Evolutionary conservation across 1,140 invertebrate species (phyloP).

Genomic region (Eubasilissa regina): DNA sequence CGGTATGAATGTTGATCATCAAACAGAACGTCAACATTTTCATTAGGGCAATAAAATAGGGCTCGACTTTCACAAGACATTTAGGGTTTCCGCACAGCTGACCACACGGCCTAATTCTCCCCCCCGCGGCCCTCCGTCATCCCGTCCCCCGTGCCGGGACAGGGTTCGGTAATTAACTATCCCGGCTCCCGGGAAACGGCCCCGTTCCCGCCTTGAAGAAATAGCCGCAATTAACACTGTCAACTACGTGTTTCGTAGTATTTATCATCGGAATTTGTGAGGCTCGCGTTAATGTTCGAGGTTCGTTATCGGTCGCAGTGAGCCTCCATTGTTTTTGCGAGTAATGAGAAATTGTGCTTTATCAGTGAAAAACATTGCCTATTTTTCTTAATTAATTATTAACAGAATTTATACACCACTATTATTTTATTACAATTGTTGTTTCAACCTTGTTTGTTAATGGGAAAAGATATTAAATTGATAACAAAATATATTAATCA

Average conservation of each 20-base stretch:
- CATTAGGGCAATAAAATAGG: background rate
- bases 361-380: too few relatives aligned
- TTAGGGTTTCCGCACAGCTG: conserved; percentile 5
- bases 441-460: too few relatives aligned
- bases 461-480: too few relatives aligned
- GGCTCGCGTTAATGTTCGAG: background rate
- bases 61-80: conserved; percentile 4
- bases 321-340: background rate
- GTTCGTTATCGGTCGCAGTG: conserved; percentile 9
- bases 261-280: conserved; percentile 25
- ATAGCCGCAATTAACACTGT: conserved; percentile 30
- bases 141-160: background rate
- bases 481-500: too few relatives aligned
- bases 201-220: background rate
- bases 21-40: background rate
- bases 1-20: too few relatives aligned
- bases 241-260: conserved; percentile 28
- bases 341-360: too few relatives aligned
- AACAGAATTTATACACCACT: too few relatives aligned
- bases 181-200: background rate
- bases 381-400: too few relatives aligned
- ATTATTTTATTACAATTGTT: too few relatives aligned
- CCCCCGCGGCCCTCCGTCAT: background rate
- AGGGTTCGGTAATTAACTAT: conserved; percentile 20
- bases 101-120: background rate